These are phyloP conservation scores for Micromys minutus DNA, from an alignment of 2,113 vertebrate species.

Conservation along the genomic window DNA sequence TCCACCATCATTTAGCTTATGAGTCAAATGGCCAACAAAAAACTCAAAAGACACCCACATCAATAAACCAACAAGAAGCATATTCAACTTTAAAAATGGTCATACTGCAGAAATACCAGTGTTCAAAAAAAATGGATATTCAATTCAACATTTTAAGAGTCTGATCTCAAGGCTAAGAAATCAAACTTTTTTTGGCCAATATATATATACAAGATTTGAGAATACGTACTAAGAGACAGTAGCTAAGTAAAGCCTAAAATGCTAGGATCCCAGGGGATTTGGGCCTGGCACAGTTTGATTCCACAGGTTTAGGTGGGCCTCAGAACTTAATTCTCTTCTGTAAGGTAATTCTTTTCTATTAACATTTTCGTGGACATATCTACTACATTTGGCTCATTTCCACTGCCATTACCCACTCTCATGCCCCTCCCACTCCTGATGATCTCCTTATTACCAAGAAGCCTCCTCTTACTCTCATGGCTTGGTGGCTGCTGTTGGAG, in stretches of 20 bases:
- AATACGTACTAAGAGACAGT: neutral
- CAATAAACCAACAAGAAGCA: neutral
- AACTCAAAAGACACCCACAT: neutral
- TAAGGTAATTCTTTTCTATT: neutral
- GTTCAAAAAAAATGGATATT: neutral
- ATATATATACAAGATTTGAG: neutral
- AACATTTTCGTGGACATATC: neutral
- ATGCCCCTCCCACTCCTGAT: neutral
- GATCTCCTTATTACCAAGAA: neutral
- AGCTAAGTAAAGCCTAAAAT: neutral
- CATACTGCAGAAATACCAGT: neutral
- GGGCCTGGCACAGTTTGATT: neutral
- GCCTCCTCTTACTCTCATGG: neutral
- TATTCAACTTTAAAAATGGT: neutral
- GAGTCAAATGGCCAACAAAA: constrained; percentile 27
- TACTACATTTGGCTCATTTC: neutral
- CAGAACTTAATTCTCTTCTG: neutral
- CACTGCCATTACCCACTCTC: neutral
- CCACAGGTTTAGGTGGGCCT: neutral
- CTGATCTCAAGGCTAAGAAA: neutral
- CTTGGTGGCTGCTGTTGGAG: neutral
- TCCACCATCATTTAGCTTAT: neutral
- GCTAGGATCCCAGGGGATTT: neutral
- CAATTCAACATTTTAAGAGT: neutral
- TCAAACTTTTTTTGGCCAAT: neutral